Conservation (phyloP, 2,113 vertebrate genomes). For the Phrynocephalus versicolor region DNA sequence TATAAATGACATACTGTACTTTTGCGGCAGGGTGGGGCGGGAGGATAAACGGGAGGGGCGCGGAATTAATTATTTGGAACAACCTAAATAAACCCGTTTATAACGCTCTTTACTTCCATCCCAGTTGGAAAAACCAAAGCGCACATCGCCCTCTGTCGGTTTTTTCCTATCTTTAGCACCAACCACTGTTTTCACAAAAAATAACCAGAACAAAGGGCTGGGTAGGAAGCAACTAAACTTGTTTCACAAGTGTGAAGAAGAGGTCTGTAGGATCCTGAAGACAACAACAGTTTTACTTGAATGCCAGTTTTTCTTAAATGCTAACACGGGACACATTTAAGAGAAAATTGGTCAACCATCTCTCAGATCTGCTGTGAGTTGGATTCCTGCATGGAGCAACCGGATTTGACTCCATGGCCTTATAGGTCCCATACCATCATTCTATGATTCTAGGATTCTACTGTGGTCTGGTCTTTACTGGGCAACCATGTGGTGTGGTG, state of each 20-base stretch:
- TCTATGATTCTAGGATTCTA: not conserved
- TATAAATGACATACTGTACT: not conserved
- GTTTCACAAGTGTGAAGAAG: not conserved
- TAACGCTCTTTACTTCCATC: not conserved
- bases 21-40: not conserved
- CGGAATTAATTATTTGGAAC: not conserved
- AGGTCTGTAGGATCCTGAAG: not conserved
- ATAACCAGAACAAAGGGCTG: not conserved
- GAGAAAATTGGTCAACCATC: too few relatives aligned
- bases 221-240: fast-evolving
- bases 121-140: not conserved
- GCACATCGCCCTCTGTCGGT: conserved; percentile 53
- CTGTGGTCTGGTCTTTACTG: too few relatives aligned
- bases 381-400: too few relatives aligned
- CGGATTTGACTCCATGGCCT: too few relatives aligned
- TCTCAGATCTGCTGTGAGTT: too few relatives aligned
- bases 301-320: too few relatives aligned
- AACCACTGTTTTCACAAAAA: too few relatives aligned
- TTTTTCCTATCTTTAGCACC: not conserved
- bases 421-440: too few relatives aligned
- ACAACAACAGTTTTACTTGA: not conserved
- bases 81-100: not conserved
- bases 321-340: too few relatives aligned
- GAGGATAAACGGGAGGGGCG: not conserved
- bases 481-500: too few relatives aligned